Evolutionary conservation across 2,113 vertebrate genomes (phyloP).

Genomic region (Bubo scandiacus): DNA sequence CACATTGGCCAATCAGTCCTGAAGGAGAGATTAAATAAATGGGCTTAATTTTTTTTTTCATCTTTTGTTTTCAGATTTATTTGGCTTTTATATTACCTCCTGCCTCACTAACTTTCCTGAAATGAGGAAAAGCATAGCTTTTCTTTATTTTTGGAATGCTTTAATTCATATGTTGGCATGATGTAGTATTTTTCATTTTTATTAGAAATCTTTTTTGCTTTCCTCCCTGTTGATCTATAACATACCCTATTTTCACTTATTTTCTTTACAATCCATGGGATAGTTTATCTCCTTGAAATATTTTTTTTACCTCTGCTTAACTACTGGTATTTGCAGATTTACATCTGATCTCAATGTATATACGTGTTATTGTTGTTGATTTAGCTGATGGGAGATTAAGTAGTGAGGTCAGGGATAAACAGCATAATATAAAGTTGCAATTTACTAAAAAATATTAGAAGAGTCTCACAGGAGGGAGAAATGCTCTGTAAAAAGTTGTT

Average conservation of each 20-base stretch:
- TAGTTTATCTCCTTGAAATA: background rate
- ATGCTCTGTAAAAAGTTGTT: background rate
- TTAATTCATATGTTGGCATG: background rate
- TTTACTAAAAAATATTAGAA: background rate
- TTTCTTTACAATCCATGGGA: background rate
- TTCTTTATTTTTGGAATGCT: background rate
- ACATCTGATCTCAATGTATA: background rate
- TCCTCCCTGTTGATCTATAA: background rate
- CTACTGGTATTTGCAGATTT: background rate
- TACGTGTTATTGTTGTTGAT: background rate
- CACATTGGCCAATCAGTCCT: background rate
- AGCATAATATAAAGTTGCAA: background rate
- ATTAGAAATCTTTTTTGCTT: background rate
- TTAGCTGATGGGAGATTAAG: background rate
- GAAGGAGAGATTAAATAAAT: conserved; percentile 16
- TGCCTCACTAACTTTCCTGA: background rate
- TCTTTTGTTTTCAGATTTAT: background rate
- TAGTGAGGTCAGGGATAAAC: background rate
- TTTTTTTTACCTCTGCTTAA: background rate
- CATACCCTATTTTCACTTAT: background rate
- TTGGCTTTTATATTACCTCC: background rate
- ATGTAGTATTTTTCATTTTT: background rate
- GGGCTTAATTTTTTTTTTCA: background rate
- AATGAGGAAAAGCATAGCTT: background rate
- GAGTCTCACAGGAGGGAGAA: background rate